Evolutionary conservation across 2,888 invertebrate species (phyloP), one percentile per base, ranked within the genome.

Genomic region (Eupithecia centaureata): DNA sequence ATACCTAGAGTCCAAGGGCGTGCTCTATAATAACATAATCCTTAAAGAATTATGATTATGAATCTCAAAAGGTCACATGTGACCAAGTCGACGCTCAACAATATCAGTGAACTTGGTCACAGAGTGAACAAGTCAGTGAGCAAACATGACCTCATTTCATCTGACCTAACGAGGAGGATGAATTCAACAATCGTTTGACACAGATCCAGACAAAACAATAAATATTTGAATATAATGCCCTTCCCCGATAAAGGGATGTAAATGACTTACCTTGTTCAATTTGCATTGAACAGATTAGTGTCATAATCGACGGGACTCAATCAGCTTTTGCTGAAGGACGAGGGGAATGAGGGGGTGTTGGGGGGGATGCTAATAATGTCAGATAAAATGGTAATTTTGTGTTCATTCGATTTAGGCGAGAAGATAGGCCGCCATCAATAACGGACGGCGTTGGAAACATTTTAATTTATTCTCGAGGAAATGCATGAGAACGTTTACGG

Each of bases 331-430:
- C 84, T 84, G 87, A 86, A 87, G 86, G 87, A 81, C 83, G 81
- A 79, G 81, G 32, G 30, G 32, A 56, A 18, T 51, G 51, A 30
- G 77, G 76, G 77, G 78, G 76, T 75, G 71, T 76, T 70, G 68
- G 67, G 73, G 69, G 76, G 73, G 68, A 73, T 88, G 88, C 90
- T 92, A 91, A 92, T 92, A 92, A 89, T 87, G 88, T 82, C 75
- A 89, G 91, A 92, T 92, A 92, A 92, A 92, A 92, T 92, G 92
- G 89, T 89, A 92, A 92, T 92, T 91, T 91, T 92, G 91, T 92
- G 87, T 91, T 91, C 90, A 88, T 92, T 92, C 90, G 89, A 92
- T 92, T 91, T 88, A 83, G 84, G 80, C 73, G 80, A 83, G 82
- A 77, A 85, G 87, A 88, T 88, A 86, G 84, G 83, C 80, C 68